Evolutionary conservation across 2,888 invertebrate species (phyloP), one percentile per base, ranked within the genome.

Genomic region (Mythimna impura): DNA sequence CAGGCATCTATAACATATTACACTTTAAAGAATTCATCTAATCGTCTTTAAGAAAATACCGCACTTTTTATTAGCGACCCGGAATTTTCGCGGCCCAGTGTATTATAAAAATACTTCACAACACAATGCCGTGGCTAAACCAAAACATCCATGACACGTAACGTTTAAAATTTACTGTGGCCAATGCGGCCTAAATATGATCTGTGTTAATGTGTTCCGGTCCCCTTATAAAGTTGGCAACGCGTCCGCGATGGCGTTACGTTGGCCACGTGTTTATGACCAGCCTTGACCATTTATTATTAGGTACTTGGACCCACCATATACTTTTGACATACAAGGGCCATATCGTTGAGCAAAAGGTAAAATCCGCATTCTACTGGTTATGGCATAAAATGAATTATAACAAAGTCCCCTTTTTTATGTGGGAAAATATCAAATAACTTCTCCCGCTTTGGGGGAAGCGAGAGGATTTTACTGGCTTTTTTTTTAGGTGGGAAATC

Each of bases 241-340:
- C 67, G 70, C 64, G 74, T 78, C 64, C 66, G 71, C 71, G 74
- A 80, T 73, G 70, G 64, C 72, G 58, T 77, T 66, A 64, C 60
- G 52, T 47, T 30, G 72, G 66, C 30, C 43, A 74, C 64, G 54
- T 55, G 63, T 82, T 85, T 85, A 85, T 40, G 77, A 50, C 52
- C 67, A 82, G 61, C 82, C 78, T 86, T 86, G 82, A 78, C 70
- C 82, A 84, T 86, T 84, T 82, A 75, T 86, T 84, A 83, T 82
- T 76, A 68, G 69, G 71, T 58, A 67, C 65, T 54, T 65, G 40
- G 66, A 84, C 86, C 75, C 71, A 76, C 66, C 84, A 78, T 73
- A 78, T 71, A 73, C 64, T 66, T 71, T 62, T 68, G 65, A 71
- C 71, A 66, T 64, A 80, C 55, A 54, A 66, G 66, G 22, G 62